Percentiles rank a stretch among this genome's conserved stretches.
Conservation (phyloP, 1,140 invertebrate species). For the Brachystomella parvula region DNA sequence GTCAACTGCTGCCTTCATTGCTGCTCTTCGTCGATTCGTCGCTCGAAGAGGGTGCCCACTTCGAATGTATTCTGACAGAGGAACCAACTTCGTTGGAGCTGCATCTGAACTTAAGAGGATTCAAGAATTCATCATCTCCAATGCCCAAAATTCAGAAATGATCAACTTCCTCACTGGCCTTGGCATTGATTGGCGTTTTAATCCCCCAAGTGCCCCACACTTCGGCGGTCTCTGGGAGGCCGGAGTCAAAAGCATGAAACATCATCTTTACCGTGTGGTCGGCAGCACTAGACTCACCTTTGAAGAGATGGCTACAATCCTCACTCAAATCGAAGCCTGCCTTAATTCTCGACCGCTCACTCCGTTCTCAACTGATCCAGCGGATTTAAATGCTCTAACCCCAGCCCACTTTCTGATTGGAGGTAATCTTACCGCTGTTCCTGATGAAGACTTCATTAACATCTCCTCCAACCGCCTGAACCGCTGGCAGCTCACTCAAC, state of each 20-base stretch:
- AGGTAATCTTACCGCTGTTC: conserved; percentile 1
- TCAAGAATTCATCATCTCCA: neutral
- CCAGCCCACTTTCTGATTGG: conserved; percentile 32
- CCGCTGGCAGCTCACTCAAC: conserved; percentile 19
- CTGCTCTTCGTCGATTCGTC: conserved; percentile 43
- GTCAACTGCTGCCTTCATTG: conserved; percentile 42
- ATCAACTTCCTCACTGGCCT: neutral
- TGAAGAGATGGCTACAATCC: conserved; percentile 39
- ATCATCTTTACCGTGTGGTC: conserved; percentile 5
- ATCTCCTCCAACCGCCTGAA: neutral
- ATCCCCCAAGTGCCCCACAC: conserved; percentile 38
- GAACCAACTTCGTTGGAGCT: conserved; percentile 44
- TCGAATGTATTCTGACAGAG: conserved; percentile 42
- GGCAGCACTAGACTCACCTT: conserved; percentile 18
- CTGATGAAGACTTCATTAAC: neutral
- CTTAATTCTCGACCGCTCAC: conserved; percentile 39
- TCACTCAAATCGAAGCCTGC: conserved; percentile 38
- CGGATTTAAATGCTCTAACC: conserved; percentile 38
- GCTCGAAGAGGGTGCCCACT: conserved; percentile 38
- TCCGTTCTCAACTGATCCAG: conserved; percentile 37
- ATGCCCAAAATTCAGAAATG: neutral
- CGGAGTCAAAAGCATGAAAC: conserved; percentile 18
- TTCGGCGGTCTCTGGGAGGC: conserved; percentile 39
- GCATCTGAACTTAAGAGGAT: conserved; percentile 17
- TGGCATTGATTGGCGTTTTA: conserved; percentile 35